Conservation (phyloP, 2,113 vertebrate genomes). For the Sclerurus mexicanus region DNA sequence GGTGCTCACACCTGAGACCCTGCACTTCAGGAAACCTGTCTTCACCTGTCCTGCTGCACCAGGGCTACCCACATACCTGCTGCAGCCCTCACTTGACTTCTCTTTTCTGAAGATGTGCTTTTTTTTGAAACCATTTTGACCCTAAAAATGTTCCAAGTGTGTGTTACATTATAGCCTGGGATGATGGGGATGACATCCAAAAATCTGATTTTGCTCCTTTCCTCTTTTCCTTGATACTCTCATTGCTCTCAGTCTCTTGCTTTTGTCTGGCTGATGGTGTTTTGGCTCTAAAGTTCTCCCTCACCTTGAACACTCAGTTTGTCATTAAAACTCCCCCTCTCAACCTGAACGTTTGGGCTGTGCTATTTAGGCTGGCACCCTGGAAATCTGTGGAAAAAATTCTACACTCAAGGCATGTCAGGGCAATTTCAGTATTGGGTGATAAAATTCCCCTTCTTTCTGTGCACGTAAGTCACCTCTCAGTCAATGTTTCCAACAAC, state of each 20-base stretch:
- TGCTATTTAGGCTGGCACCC: background rate
- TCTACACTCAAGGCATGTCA: background rate
- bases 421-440: conserved; percentile 14
- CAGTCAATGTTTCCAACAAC: background rate
- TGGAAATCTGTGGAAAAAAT: background rate
- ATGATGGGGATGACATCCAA: background rate
- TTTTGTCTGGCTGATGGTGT: background rate
- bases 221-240: background rate
- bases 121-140: accelerated
- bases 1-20: background rate
- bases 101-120: background rate
- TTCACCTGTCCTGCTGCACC: background rate
- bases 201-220: background rate
- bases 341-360: background rate
- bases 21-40: background rate
- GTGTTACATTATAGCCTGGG: background rate
- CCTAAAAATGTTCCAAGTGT: background rate
- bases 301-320: background rate
- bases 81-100: background rate
- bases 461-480: background rate
- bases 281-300: background rate
- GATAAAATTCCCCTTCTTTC: conserved; percentile 1
- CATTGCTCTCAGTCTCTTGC: background rate
- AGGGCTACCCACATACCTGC: background rate
- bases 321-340: background rate